These are phyloP conservation scores for Phalanger gymnotis DNA, from an alignment of 2,797 vertebrate genomes.

Conservation along the genomic window DNA sequence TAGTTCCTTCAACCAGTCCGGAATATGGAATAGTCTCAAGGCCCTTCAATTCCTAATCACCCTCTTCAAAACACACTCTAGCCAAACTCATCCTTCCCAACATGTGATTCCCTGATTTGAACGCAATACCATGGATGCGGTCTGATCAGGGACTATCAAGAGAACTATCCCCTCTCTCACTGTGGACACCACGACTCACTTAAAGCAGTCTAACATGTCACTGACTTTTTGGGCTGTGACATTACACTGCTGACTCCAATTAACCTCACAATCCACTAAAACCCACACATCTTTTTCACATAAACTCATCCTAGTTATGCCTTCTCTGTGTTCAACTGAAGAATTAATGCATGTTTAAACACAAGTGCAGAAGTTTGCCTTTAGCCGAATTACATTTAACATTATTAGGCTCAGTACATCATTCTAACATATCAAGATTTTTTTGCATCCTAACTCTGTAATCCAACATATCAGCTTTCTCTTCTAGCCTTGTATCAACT, in stretches of 20 bases:
- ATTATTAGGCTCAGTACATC: not conserved
- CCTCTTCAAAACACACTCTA: not conserved
- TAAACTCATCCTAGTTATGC: not conserved
- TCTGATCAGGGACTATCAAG: not conserved
- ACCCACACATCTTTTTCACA: not conserved
- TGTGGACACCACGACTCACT: not conserved
- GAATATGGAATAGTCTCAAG: not conserved
- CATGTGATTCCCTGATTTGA: not conserved
- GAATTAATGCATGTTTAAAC: not conserved
- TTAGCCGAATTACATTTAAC: not conserved
- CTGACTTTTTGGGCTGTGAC: not conserved
- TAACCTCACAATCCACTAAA: not conserved
- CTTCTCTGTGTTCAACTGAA: not conserved
- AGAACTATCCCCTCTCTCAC: not conserved
- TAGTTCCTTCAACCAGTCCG: not conserved
- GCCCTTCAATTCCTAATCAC: not conserved
- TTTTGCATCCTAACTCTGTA: not conserved
- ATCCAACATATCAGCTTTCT: not conserved
- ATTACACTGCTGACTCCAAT: not conserved
- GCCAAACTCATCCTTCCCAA: not conserved
- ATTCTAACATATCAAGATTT: not conserved
- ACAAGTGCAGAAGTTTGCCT: not conserved
- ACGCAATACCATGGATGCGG: not conserved
- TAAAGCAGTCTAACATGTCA: not conserved
- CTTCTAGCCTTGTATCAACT: not conserved